Base-by-base conservation (phyloP, 2,888 invertebrate species). In the Tenthredo distinguenda region DNA sequence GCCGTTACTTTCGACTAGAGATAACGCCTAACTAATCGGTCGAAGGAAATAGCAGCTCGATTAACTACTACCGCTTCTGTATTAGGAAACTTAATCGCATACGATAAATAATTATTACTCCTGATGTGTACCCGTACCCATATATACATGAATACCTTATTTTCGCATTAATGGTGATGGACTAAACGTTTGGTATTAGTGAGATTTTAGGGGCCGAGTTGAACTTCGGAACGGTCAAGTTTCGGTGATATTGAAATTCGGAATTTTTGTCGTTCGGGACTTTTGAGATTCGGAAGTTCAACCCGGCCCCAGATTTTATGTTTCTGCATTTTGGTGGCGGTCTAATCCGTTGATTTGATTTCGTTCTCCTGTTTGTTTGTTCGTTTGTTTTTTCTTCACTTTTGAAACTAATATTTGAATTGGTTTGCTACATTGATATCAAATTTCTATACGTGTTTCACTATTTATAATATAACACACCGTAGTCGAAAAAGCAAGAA, bases 121-220 rank as follows among this genome's bases (percentile, higher is more conserved):
- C 74, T 10, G 47, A 12, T 74, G 74, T 74, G 40, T 74, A 21
- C 26, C 26, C 34, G 12, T 74, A 74, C 76, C 43, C 37, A 71
- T 71, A 40, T 18, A 68, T 68, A 37, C 6, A 50, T n/a, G 15
- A 34, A n/a, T 21, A 55, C 6, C 9, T 34, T 34, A 79, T 43
- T 55, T 81, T 76, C 40, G 76, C 43, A 81, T 81, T 81, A 10
- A 3, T 62, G 55, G 84, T 84, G 40, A 71, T 84, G 84, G 72
- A 72, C 65, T 84, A 40, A 72, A 58, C 65, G 84, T 50, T 84
- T 72, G 71, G 74, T 71, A 84, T 47, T 83, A 47, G 65, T 83
- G 83, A 68, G 9, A 81, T 43, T 65, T 62, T 62, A 12, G n/a
- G 62, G 18, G 55, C 40, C 43, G 15, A 12, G 47, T 47, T 47